Evolutionary conservation across 2,113 vertebrate genomes (phyloP).

Genomic region (Blennius ocellaris): DNA sequence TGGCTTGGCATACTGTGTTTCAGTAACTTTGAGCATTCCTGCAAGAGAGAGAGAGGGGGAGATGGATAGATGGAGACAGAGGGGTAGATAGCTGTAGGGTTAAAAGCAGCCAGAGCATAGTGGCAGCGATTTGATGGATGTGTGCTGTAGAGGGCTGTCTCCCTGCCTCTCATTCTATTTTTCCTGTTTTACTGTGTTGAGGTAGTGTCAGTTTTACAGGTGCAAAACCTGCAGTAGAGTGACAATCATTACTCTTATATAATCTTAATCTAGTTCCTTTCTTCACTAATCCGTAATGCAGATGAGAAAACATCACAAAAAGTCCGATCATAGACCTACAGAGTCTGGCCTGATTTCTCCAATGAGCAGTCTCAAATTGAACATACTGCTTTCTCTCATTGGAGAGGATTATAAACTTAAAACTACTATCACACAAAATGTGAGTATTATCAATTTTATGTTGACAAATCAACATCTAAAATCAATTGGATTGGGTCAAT

Average conservation of each 20-base stretch:
- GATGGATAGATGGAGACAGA: constrained; percentile 61
- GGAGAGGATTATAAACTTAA: too few relatives aligned
- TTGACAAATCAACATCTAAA: too few relatives aligned
- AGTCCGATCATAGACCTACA: too few relatives aligned
- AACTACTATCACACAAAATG: too few relatives aligned
- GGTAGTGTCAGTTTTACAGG: constrained; percentile 12
- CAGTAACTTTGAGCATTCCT: constrained; percentile 74
- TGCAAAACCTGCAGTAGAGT: neutral
- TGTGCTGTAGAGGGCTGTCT: constrained; percentile 28
- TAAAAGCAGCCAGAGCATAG: constrained; percentile 66
- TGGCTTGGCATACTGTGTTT: constrained; percentile 77
- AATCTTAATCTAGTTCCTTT: neutral
- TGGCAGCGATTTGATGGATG: constrained; percentile 64
- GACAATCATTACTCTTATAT: neutral
- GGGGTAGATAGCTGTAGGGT: constrained; percentile 66
- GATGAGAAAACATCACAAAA: neutral
- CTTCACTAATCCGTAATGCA: neutral
- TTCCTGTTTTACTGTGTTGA: constrained; percentile 4
- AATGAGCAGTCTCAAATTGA: neutral
- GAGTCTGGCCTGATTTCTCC: neutral
- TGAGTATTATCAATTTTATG: too few relatives aligned
- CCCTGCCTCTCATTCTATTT: constrained; percentile 12
- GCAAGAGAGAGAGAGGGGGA: constrained; percentile 43
- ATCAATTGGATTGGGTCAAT: too few relatives aligned
- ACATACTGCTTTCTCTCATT: neutral